Percentiles rank a stretch among this genome's conserved stretches.
Conservation (phyloP, 2,797 vertebrate genomes). For the Gobionotothen gibberifrons region DNA sequence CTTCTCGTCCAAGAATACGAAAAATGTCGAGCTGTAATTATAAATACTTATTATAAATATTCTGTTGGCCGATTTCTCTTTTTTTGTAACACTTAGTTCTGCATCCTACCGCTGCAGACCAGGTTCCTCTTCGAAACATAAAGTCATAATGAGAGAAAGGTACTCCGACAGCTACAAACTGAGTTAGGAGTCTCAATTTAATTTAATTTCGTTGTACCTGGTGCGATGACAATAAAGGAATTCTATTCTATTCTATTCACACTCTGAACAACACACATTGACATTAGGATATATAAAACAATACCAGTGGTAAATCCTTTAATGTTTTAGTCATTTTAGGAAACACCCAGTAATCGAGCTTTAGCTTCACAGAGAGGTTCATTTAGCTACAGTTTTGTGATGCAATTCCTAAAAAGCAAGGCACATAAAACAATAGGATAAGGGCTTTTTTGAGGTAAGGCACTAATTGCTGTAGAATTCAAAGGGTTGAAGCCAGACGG, state of each 20-base stretch:
- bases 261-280: not conserved
- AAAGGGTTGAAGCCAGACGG: constrained; percentile 27
- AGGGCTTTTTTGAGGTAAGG: constrained; percentile 19
- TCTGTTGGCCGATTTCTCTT: constrained; percentile 10
- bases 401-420: constrained; percentile 8
- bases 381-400: not conserved
- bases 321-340: not conserved
- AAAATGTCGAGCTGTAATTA: not conserved
- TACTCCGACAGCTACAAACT: not conserved
- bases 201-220: too few relatives aligned
- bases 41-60: not conserved
- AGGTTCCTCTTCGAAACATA: constrained; percentile 8
- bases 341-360: not conserved
- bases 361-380: not conserved
- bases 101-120: not conserved
- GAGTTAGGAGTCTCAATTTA: not conserved
- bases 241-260: too few relatives aligned
- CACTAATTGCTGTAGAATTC: constrained; percentile 30
- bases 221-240: too few relatives aligned
- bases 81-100: not conserved
- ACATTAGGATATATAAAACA: not conserved
- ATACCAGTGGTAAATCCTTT: not conserved
- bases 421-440: constrained; percentile 21
- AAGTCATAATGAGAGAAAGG: not conserved
- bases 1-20: not conserved